Evolutionary conservation across 2,113 vertebrate genomes (phyloP), one percentile per base, ranked within the genome.

Genomic region (Condylura cristata): DNA sequence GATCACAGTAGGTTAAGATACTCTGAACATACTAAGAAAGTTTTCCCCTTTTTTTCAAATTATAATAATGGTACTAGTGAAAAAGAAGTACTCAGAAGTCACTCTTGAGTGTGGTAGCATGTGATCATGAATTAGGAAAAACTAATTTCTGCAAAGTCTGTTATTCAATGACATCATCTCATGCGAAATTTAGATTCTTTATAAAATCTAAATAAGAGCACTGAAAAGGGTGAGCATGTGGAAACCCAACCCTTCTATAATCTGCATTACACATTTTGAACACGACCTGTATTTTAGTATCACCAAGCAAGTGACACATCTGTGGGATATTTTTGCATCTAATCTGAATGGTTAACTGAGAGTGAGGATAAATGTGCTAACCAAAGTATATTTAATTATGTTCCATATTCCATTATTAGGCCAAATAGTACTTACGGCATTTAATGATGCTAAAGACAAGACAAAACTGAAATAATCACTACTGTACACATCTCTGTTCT

Each of bases 401-500:
- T 76, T 39, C 30, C 53, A 63, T 28, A 60, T 7, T 56, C 37
- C 65, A 71, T 70, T 28, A 74, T 10, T 60, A 63, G 79, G 2
- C 60, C 6, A 30, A 37, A 5, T 8, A 60, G 66, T 95, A 98
- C 98, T 97, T 98, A 99, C 99, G 84, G 99, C 99, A 95, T 99
- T 99, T 97, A 99, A 97, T 0, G 99, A 99, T 3, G 99, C 99
- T 96, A 99, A 98, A 1, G 99, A 99, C 91, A 99, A 98, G 85
- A 99, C 99, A 98, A 99, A 99, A 98, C 98, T 99, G 98, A 99
- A 99, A 98, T 99, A 99, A 97, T 99, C 99, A 90, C 99, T 99
- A 97, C 99, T 99, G 98, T 99, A 99, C 48, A 99, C 99, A 92
- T 99, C 99, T 98, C 99, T 98, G 95, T 99, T 99, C 98, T 99